Evolutionary conservation across 2,888 invertebrate genomes (phyloP), one percentile per base, ranked within the genome.

Genomic region (Hermaeophaga mercurialis): DNA sequence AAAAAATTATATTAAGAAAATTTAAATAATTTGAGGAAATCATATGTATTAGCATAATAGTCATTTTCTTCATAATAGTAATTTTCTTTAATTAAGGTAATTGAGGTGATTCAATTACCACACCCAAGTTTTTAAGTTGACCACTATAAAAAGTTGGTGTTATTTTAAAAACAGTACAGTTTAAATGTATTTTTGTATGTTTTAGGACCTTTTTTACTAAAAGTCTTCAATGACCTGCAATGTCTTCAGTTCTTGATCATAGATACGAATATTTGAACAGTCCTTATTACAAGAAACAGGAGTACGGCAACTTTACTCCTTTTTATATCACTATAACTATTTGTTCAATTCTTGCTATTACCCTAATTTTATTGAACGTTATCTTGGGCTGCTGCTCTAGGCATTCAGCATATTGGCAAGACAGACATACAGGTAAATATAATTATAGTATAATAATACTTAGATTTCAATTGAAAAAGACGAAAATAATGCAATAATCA

Each of bases 291-390:
- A 79, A 78, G 61, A 80, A 81, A 61, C 81, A 79, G 67, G 79
- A 80, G 60, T 84, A 81, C 76, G 88, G 90, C 58, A 88, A 93
- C 77, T 94, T 88, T 73, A 87, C 89, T n/a, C 85, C 88, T 38
- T 94, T 94, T 80, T 94, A 94, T 80, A 85, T 90, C 66, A 84
- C 87, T 12, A 87, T 94, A 62, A 85, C 88, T 18, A 84, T 94
- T 74, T 89, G 90, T 76, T 84, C 91, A 3, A 80, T 91, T 31
- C 75, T 94, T 65, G 84, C 86, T 49, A 82, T 85, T 7, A 79
- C 85, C 15, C 78, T 94, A 57, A 81, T 93, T 59, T 81, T 90
- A 61, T 73, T 94, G 57, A 94, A 94, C 76, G 80, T 92, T 22
- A 82, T 88, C 26, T 84, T 91, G 73, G 91, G 91, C 72, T 93